Conservation (phyloP, 1,140 invertebrate species). For the Brachionus koreanus region DNA sequence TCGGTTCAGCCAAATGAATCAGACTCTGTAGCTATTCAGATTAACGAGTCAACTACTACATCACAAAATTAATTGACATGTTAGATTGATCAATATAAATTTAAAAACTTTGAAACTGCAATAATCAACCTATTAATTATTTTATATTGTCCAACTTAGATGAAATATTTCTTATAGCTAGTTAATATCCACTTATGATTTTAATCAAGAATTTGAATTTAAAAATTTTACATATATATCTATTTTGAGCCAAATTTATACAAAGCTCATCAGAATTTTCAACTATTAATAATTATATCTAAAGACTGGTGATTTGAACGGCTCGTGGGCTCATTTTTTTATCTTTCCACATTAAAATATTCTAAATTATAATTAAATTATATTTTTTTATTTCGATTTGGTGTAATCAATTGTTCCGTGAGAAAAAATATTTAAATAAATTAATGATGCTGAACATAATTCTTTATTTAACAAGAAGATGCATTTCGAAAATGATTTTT, state of each 20-base stretch:
- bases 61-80: background rate
- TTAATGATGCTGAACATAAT: background rate
- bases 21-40: background rate
- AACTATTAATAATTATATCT: background rate
- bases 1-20: background rate
- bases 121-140: background rate
- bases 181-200: background rate
- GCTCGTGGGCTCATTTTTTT: background rate
- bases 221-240: background rate
- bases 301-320: background rate
- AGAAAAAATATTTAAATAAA: background rate
- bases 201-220: background rate
- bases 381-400: background rate
- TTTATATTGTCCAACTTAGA: background rate
- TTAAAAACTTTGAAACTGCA: background rate
- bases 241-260: background rate
- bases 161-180: background rate
- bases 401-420: background rate
- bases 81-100: background rate
- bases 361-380: background rate
- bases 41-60: conserved; percentile 1
- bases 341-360: background rate
- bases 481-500: background rate
- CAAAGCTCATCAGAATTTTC: background rate
- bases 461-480: no score